These are phyloP conservation scores for Myotis daubentonii DNA, from an alignment of 2,797 vertebrate species.

Conservation along the genomic window DNA sequence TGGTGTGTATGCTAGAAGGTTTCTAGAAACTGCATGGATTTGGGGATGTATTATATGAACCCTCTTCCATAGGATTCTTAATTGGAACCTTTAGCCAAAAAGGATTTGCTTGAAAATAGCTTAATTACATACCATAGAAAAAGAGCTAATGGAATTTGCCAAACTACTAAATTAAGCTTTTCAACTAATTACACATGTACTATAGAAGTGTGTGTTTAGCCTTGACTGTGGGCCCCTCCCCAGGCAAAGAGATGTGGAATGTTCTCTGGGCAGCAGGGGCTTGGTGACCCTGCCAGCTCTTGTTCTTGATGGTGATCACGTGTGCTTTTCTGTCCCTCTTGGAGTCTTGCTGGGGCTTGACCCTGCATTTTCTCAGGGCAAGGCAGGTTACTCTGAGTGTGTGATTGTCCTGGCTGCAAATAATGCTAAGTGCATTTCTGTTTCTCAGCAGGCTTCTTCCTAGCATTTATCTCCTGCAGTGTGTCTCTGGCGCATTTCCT, in stretches of 20 bases:
- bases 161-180: conserved; percentile 58
- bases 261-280: neutral
- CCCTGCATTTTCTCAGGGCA: neutral
- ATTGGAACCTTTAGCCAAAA: conserved; percentile 29
- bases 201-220: neutral
- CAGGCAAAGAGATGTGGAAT: neutral
- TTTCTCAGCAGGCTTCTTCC: neutral
- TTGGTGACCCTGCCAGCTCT: neutral
- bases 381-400: neutral
- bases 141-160: conserved; percentile 62
- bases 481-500: neutral
- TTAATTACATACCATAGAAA: conserved; percentile 52
- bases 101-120: conserved; percentile 57
- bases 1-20: neutral
- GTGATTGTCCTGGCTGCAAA: neutral
- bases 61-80: conserved; percentile 13
- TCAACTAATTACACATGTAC: conserved; percentile 13
- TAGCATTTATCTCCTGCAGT: neutral
- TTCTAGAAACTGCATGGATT: neutral
- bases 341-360: neutral
- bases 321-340: neutral
- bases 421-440: neutral
- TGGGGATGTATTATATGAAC: neutral
- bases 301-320: fast-evolving
- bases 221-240: neutral